Base-by-base conservation (phyloP, 2,888 invertebrate species). In the Trichogramma dendrolimi region DNA sequence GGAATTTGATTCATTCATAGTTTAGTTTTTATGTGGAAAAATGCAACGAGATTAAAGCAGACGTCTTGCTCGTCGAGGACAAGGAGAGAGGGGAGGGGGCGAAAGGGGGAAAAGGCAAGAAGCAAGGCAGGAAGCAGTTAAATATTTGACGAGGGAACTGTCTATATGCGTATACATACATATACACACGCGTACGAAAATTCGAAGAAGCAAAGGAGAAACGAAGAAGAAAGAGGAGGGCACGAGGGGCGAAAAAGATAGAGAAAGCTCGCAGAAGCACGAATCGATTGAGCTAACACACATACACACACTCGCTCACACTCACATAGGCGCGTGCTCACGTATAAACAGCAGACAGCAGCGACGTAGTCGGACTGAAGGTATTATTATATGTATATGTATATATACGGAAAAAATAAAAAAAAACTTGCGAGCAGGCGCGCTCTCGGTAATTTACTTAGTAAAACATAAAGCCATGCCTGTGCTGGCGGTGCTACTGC, bases 251-350 rank as follows among this genome's bases (percentile, higher is more conserved):
- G 46, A 11, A 8, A 11, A 46, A 46, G n/a, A 10, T 46, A 11
- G 46, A 46, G 27, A 52, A 60, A 65, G 70, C 69, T 67, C 68
- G 69, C 27, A 27, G 70, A 67, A 69, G 68, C 67, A 67, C 72
- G 72, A 78, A 78, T 78, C 78, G 78, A 78, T 78, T 76, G 76
- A 73, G 71, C 74, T 72, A 78, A 77, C 76, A 75, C 77, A 75
- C 77, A 74, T 73, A 73, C 68, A 27, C 27, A 27, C 27, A 27
- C 27, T 27, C 27, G 27, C 27, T 27, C 27, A 27, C 27, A 27
- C 27, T 27, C 27, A 27, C 27, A 27, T 27, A 27, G 27, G 27
- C 27, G 27, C 27, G 27, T 27, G 27, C 27, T 27, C 27, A 2
- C 27, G 27, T 27, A 27, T 27, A 27, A 55, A 14, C 8, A 41